A percentile compares a stretch with the other conserved stretches of the same genome.
These are phyloP conservation scores for Hylia prasina DNA, from an alignment of 2,113 vertebrate genomes.

Conservation along the genomic window DNA sequence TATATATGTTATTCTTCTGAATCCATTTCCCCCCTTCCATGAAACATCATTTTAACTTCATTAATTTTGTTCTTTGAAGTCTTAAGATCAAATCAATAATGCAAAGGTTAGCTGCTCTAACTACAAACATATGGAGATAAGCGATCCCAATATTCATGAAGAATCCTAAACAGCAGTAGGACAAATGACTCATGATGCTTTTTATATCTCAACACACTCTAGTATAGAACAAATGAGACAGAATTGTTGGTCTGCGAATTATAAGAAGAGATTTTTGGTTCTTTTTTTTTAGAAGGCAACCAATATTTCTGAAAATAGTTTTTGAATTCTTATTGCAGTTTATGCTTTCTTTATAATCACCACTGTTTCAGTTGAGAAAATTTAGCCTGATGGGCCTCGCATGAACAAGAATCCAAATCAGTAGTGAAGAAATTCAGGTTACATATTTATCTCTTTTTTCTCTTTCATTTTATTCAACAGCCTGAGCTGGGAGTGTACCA, in stretches of 20 bases:
- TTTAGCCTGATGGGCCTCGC: not conserved
- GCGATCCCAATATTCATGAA: not conserved
- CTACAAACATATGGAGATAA: not conserved
- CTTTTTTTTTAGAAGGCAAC: not conserved
- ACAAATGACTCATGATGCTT: not conserved
- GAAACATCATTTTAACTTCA: not conserved
- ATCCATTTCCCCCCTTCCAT: rapidly evolving
- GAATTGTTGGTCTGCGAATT: not conserved
- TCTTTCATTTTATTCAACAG: not conserved
- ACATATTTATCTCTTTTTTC: not conserved
- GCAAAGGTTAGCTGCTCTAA: not conserved
- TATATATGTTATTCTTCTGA: not conserved
- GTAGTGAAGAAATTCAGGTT: not conserved
- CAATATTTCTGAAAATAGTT: not conserved
- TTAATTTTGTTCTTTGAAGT: not conserved
- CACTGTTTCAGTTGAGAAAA: not conserved
- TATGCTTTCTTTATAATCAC: not conserved
- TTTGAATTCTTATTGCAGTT: not conserved
- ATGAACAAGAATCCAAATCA: not conserved
- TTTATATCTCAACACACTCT: not conserved
- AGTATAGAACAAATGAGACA: not conserved
- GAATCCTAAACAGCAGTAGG: not conserved
- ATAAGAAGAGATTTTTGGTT: not conserved
- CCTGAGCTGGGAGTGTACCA: rapidly evolving
- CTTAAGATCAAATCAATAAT: not conserved